A percentile compares a stretch with the other conserved stretches of the same genome.
These are phyloP conservation scores for Agrochola circellaris DNA, from an alignment of 2,888 invertebrate genomes.

Conservation along the genomic window DNA sequence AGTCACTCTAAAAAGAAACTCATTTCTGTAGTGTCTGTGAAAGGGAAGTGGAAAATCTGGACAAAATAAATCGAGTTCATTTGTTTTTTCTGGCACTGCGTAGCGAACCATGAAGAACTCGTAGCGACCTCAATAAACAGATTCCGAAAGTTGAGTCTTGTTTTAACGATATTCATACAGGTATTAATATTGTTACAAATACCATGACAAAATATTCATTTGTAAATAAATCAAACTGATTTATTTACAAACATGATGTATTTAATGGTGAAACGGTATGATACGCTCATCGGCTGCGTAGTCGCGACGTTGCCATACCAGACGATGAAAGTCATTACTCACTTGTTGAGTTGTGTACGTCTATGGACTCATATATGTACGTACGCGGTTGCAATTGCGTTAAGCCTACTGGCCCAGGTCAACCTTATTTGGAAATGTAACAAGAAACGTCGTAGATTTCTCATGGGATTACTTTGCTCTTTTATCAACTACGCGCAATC, in stretches of 20 bases:
- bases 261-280: constrained; percentile 81
- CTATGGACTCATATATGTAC: constrained; percentile 65
- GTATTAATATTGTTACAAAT: constrained; percentile 44
- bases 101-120: constrained; percentile 77
- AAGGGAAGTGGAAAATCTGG: constrained; percentile 65
- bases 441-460: constrained; percentile 76
- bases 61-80: constrained; percentile 71
- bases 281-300: constrained; percentile 75
- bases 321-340: constrained; percentile 87
- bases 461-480: constrained; percentile 77
- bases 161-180: constrained; percentile 50
- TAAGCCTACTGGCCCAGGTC: constrained; percentile 74
- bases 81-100: constrained; percentile 73
- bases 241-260: constrained; percentile 58
- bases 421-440: constrained; percentile 79
- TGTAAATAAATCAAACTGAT: constrained; percentile 18
- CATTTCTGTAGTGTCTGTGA: constrained; percentile 53
- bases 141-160: constrained; percentile 64
- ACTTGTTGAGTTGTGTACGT: constrained; percentile 71
- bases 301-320: constrained; percentile 85
- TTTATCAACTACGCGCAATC: constrained; percentile 69
- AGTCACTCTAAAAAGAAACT: constrained; percentile 44
- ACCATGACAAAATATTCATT: constrained; percentile 33
- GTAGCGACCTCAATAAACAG: constrained; percentile 77
- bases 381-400: constrained; percentile 72